Base-by-base conservation (phyloP, 2,113 vertebrate genomes). In the Bothrops jararaca region DNA sequence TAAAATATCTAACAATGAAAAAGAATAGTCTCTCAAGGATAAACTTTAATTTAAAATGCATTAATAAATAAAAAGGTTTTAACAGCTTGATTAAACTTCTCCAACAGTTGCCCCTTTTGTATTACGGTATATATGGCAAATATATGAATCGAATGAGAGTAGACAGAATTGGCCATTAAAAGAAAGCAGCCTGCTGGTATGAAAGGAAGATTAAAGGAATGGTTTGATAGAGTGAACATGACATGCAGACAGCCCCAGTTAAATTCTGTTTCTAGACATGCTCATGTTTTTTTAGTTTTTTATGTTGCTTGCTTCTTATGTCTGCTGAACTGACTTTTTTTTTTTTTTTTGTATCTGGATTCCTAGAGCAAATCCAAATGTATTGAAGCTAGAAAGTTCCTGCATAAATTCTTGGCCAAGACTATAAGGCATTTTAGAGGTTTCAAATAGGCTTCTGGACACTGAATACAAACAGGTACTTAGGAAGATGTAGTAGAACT, bases 181-280 rank as follows among this genome's bases (percentile, higher is more conserved):
- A 34, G 80, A 34, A 89, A 0, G 2, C 34, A 56, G 5, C 85
- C 45, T 90, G 74, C 91, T 93, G 6, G 39, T 87, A 92, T 58
- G 91, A 91, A 92, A 69, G 10, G 92, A 56, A 92, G 95, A 88
- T 74, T 88, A 88, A 26, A 89, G 15, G 45, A 5, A 52, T 56
- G 6, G 88, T 89, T 10, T 92, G 8, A 87, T 0, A 0, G 89
- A 95, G 92, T 88, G 89, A 93, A 95, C 93, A 93, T 15, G 0
- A 42, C 4, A 87, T 10, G 2, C 0, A 93, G 39, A 2, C 24
- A 93, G 58, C 10, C 13, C 86, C 48, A 92, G 24, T 4, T 90
- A 90, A 94, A 92, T 9, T 50, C 20, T n/a, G 3, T 54, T 86
- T 85, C 52, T 6, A 56, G 52, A 53, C n/a, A 24, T 52, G 45